Evolutionary conservation across 2,888 invertebrate species (phyloP).

Genomic region (Nomada lathburiana): DNA sequence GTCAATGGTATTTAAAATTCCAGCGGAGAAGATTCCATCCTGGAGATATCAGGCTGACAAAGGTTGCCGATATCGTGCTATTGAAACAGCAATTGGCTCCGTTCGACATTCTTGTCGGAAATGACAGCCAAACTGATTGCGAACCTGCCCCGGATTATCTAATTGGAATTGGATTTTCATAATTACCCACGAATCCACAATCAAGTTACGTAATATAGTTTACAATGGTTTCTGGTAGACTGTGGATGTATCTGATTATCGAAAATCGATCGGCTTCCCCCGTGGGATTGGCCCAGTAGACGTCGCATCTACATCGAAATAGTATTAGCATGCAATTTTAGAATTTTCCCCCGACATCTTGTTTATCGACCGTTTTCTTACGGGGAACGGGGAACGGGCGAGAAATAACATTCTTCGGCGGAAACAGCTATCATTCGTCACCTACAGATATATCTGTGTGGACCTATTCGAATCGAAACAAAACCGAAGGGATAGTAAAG

Average conservation of each 20-base stretch:
- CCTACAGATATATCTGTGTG: too few relatives aligned
- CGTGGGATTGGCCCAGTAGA: neutral
- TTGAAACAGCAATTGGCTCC: slow-evolving; percentile 8
- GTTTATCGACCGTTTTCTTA: too few relatives aligned
- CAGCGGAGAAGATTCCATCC: slow-evolving; percentile 2
- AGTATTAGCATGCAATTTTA: neutral
- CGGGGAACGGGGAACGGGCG: too few relatives aligned
- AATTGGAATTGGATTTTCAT: slow-evolving; percentile 15
- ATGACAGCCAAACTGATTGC: neutral
- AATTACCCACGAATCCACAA: neutral
- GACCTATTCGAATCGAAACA: neutral
- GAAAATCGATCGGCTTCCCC: neutral
- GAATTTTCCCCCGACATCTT: too few relatives aligned
- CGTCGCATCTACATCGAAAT: neutral
- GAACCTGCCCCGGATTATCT: neutral
- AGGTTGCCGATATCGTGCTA: neutral
- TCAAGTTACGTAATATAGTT: neutral
- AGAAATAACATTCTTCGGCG: too few relatives aligned
- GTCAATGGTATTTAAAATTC: slow-evolving; percentile 14
- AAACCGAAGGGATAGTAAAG: neutral
- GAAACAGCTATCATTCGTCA: too few relatives aligned
- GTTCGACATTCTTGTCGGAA: neutral
- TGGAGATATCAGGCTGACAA: neutral
- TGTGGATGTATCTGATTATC: slow-evolving; percentile 11
- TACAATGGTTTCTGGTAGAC: neutral